Base-by-base conservation (phyloP, 1,140 invertebrate genomes). In the Danaus melanippus region DNA sequence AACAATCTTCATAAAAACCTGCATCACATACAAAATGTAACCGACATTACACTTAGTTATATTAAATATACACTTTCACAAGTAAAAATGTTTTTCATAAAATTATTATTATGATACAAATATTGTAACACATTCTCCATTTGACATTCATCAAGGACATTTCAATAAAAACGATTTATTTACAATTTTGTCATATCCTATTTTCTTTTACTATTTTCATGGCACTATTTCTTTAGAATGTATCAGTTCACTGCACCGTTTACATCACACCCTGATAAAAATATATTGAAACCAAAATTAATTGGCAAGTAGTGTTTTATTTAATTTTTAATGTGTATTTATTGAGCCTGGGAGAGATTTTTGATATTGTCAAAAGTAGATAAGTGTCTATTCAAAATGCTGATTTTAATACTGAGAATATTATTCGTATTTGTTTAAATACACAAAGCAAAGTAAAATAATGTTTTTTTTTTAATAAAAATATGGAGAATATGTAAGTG, bases 161-260 rank as follows among this genome's bases (percentile, higher is more conserved):
- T 66, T 74, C 56, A 70, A 70, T 77, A 83, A 73, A 77, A 75
- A 76, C 71, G 73, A 70, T 64, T 67, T 81, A 77, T 84, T 66
- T 82, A 85, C 78, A 84, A 80, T 62, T 72, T 76, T 71, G 63
- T 74, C 67, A 71, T 76, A 75, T 46, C 60, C 64, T 32, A 32
- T 32, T 32, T 32, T 32, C 6, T 32, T 32, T 58, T 72, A 72
- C 32, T 64, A 54, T 56, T 77, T 52, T 58, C 67, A 85, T 85
- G 82, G 82, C 82, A 85, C 82, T 69, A 76, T 81, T 79, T 75
- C 74, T 79, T 80, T 69, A 76, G 66, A 81, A 81, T 73, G 68
- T 62, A 67, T 62, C 47, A 49, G 32, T 32, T 32, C 21, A 32
- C 21, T 32, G 21, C 21, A 7, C 21, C 21, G 21, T 7, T 32